Evolutionary conservation across 2,888 invertebrate species (phyloP), one percentile per base, ranked within the genome.

Genomic region (Machimus rusticus): DNA sequence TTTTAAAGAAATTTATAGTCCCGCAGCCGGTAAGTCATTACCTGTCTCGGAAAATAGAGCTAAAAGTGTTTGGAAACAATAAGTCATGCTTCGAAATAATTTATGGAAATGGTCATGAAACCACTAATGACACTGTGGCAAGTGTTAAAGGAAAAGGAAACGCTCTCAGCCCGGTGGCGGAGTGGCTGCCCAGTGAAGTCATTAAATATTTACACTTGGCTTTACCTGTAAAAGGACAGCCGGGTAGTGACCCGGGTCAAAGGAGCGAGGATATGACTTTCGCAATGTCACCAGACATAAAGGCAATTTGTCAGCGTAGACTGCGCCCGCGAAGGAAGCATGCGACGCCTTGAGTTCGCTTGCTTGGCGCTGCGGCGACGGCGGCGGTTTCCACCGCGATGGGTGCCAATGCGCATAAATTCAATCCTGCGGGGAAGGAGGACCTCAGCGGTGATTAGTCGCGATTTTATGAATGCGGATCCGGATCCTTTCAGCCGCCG

Each of bases 151-250:
- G 85, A 74, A 85, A 85, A 85, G 74, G 77, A 86, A 77, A 77
- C 51, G 55, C 76, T 77, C 77, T 77, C 55, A 37, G 55, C 14
- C 14, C 43, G 74, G 74, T 31, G 43, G 74, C 43, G 43, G 37
- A 76, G 57, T 55, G 74, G 57, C 78, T 57, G 78, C 31, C 66
- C 77, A 55, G 87, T 77, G 76, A 43, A 78, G 87, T 79, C 87
- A 87, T 87, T 87, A 87, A 87, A 81, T 81, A 87, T 87, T 87
- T 81, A 87, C 81, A 81, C 51, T 81, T 74, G 79, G 74, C n/a
- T 87, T 86, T 86, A 76, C 86, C 77, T 86, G 77, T n/a, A 87
- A 87, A 87, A 87, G 87, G 78, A 81, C 82, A 81, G 19, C 14
- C 43, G 87, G 78, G 34, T 74, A 37, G 66, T 81, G 81, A 82